phyloP scores from a whole-genome alignment of 2,113 vertebrate genomes.

The Triplophysa rosa region DNA sequence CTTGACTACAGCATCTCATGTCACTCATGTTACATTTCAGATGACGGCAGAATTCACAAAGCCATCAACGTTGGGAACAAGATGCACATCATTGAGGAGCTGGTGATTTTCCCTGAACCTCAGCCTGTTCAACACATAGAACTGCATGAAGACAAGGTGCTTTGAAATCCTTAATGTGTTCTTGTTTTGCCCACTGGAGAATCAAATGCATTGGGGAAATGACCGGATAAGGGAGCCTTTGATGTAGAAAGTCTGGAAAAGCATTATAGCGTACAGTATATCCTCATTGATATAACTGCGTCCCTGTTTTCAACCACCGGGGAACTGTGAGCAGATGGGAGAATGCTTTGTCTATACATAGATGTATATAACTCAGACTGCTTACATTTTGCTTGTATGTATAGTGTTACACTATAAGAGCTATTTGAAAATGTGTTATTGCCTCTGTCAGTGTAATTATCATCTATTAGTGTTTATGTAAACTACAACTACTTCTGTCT shows the following conservation, averaged over 20 bases:
- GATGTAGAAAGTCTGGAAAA: not conserved
- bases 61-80: conserved; percentile 76
- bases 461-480: not conserved
- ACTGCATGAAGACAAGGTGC: conserved; percentile 82
- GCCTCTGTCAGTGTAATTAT: conserved; percentile 13
- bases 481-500: not conserved
- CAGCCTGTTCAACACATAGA: conserved; percentile 86
- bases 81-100: conserved; percentile 88
- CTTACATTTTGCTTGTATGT: not conserved
- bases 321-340: conserved; percentile 57
- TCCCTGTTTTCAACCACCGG: conserved; percentile 52
- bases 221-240: conserved; percentile 51
- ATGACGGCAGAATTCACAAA: conserved; percentile 89
- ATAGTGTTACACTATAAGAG: not conserved
- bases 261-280: conserved; percentile 16
- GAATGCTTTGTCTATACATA: conserved; percentile 32
- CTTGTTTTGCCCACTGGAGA: conserved; percentile 23
- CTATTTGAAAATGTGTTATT: conserved; percentile 7
- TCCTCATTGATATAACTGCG: conserved; percentile 59
- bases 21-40: conserved; percentile 65
- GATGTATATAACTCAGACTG: not conserved
- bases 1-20: not conserved
- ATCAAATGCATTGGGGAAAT: conserved; percentile 50
- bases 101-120: conserved; percentile 76
- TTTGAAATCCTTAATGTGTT: not conserved